phyloP scores from a whole-genome alignment of 2,888 invertebrate genomes.

The Luffia ferchaultella region DNA sequence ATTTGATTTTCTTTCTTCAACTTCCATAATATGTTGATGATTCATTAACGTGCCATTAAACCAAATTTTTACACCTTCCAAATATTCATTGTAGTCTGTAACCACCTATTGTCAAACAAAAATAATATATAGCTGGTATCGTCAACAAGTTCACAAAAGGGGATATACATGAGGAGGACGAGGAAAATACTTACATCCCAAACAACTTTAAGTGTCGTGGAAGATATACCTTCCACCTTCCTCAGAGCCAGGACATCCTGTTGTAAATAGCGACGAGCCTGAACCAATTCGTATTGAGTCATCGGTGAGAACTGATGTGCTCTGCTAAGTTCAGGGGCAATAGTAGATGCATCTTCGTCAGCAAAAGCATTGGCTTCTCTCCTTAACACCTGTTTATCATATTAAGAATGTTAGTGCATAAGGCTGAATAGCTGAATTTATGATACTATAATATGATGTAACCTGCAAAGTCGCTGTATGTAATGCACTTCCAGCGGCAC shows the following conservation, averaged over 20 bases:
- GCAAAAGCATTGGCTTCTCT: constrained; percentile 53
- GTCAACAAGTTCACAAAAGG: neutral
- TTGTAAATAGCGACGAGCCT: constrained; percentile 78
- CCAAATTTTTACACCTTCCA: constrained; percentile 77
- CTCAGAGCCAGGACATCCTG: constrained; percentile 81
- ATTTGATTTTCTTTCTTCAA: constrained; percentile 18
- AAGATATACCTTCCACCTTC: constrained; percentile 72
- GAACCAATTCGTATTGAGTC: constrained; percentile 79
- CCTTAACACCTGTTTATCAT: constrained; percentile 37
- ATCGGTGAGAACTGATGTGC: constrained; percentile 70
- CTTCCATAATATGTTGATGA: constrained; percentile 32
- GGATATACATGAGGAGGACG: neutral
- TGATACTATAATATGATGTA: no score
- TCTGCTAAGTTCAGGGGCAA: constrained; percentile 48
- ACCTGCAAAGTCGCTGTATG: constrained; percentile 89
- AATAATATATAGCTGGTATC: constrained; percentile 2
- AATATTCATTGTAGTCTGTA: constrained; percentile 60
- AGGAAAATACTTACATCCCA: constrained; percentile 74
- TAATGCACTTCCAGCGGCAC: constrained; percentile 92
- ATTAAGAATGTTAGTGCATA: neutral
- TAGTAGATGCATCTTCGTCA: constrained; percentile 43
- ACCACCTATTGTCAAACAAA: constrained; percentile 45
- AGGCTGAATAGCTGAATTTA: no score
- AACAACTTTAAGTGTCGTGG: constrained; percentile 79
- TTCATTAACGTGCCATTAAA: constrained; percentile 54